Percentiles rank a stretch among this genome's conserved stretches.
Evolutionary conservation across 2,888 invertebrate genomes (phyloP).

Genomic region (Scaptomyza tumidula): DNA sequence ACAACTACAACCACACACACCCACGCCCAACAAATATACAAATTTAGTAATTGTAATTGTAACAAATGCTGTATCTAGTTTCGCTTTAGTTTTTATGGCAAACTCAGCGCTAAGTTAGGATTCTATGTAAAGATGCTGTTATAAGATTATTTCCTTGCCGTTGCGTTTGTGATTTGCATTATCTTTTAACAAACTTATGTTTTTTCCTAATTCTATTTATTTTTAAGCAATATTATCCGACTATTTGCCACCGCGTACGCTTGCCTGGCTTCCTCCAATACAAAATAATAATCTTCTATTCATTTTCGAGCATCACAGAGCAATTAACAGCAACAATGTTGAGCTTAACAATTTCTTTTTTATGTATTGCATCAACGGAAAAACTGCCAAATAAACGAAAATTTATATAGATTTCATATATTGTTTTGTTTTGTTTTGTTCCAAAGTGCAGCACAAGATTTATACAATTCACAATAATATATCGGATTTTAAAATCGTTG

Average conservation of each 20-base stretch:
- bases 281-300: constrained; percentile 12
- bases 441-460: constrained; percentile 41
- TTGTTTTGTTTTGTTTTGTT: constrained; percentile 27
- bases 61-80: constrained; percentile 76
- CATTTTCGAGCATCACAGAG: constrained; percentile 45
- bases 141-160: constrained; percentile 32
- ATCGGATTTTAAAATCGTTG: constrained; percentile 15
- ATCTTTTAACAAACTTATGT: constrained; percentile 13
- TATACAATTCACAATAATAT: neutral
- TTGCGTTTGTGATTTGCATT: constrained; percentile 41
- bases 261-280: constrained; percentile 24
- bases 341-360: constrained; percentile 5
- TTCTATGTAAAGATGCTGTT: constrained; percentile 33
- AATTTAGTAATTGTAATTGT: constrained; percentile 64
- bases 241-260: constrained; percentile 21
- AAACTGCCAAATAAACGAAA: constrained; percentile 53
- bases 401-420: constrained; percentile 15
- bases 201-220: constrained; percentile 26
- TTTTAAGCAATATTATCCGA: neutral
- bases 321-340: constrained; percentile 6
- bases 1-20: constrained; percentile 28
- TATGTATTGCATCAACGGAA: constrained; percentile 23
- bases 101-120: constrained; percentile 43
- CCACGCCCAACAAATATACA: constrained; percentile 17
- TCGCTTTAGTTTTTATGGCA: constrained; percentile 62